Evolutionary conservation across 92 coral and sea anemone species (phyloP).

Genomic region (Montipora capitata): DNA sequence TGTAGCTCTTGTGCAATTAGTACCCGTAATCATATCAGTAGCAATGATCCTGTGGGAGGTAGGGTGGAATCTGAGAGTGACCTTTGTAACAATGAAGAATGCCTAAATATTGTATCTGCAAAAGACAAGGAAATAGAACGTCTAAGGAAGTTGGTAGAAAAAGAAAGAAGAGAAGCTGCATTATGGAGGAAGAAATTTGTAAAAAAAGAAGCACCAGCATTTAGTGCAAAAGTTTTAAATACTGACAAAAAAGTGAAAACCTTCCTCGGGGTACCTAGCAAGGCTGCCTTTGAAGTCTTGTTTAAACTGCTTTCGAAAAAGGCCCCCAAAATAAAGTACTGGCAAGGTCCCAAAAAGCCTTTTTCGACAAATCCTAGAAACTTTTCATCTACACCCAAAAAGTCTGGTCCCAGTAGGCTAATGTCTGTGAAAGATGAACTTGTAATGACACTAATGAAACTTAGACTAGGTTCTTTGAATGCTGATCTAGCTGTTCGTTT

Average conservation of each 20-base stretch:
- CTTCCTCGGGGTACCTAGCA: conserved; percentile 62
- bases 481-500: conserved; percentile 62
- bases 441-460: conserved; percentile 58
- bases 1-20: conserved; percentile 9
- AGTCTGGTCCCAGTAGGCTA: conserved; percentile 47
- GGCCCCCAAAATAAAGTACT: conserved; percentile 51
- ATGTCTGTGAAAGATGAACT: conserved; percentile 51
- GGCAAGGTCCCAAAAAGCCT: conserved; percentile 65
- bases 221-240: conserved; percentile 43
- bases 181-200: conserved; percentile 12
- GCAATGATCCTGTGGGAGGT: conserved; percentile 8
- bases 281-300: conserved; percentile 61
- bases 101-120: conserved; percentile 34
- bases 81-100: conserved; percentile 37
- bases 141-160: conserved; percentile 37
- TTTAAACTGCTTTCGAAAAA: conserved; percentile 38
- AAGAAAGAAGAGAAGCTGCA: conserved; percentile 44
- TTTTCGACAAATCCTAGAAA: conserved; percentile 31
- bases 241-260: conserved; percentile 62
- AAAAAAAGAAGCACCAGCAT: not conserved
- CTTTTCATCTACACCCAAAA: conserved; percentile 41
- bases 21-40: not conserved
- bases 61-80: conserved; percentile 33
- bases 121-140: conserved; percentile 44
- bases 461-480: conserved; percentile 63